Evolutionary conservation across 2,113 vertebrate genomes (phyloP), one percentile per base, ranked within the genome.

Genomic region (Pterocles gutturalis): DNA sequence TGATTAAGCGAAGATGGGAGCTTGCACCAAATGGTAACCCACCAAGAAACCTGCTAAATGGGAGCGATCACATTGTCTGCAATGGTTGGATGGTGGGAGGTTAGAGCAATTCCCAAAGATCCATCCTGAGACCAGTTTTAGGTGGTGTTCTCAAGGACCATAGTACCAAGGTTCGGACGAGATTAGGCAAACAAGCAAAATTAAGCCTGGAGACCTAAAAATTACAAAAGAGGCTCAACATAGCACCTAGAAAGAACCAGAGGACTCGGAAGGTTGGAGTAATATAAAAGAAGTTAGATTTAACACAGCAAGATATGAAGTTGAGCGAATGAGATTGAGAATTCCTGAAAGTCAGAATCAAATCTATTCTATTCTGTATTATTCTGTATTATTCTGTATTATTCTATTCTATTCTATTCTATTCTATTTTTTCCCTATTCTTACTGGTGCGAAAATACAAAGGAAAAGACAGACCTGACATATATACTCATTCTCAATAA

Each of bases 31-130:
- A 48, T 1, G 64, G 20, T 10, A 28, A 43, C 20, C 20, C 16
- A 13, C 25, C 5, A 43, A 53, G 41, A 65, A 85, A 65, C 2
- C 4, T 53, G 36, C 10, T 54, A 18, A 69, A n/a, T 0, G 0
- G 13, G 38, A 79, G 10, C 7, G 6, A 19, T 53, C 19, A 3
- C 5, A 0, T 22, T 65, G 17, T 45, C 64, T n/a, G 28, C 31
- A 77, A 33, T 7, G 11, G 16, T 6, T 71, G 60, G 34, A 19
- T 54, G 17, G 17, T 75, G 46, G 62, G 48, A 57, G 15, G 3
- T 64, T 69, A 67, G 5, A 70, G 17, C 13, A 24, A 8, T 38
- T 87, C 36, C 64, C 22, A 25, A 60, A 72, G 29, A 45, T 55
- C 38, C 55, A 24, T 38, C 46, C 2, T 22, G 13, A 87, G 25